Evolutionary conservation across 2,113 vertebrate species (phyloP).

Genomic region (Rafetus swinhoei): DNA sequence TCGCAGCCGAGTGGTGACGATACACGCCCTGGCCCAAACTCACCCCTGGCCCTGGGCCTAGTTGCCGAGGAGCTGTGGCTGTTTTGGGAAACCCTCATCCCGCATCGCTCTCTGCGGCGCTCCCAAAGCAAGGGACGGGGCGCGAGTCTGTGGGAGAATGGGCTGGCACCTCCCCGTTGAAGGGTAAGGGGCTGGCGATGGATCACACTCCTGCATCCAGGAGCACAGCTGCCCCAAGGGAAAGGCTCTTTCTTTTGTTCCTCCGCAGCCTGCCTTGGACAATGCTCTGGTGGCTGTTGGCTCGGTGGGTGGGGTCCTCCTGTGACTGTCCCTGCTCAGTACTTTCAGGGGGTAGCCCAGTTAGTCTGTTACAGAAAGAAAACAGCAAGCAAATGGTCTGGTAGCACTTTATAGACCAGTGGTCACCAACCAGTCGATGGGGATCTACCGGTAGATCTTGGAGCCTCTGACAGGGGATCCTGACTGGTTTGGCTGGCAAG

Average conservation of each 20-base stretch:
- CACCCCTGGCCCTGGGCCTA: background rate
- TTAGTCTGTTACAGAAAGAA: no score
- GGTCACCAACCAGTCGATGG: no score
- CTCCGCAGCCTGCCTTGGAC: background rate
- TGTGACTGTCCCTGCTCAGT: background rate
- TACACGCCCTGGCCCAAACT: background rate
- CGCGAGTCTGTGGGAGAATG: background rate
- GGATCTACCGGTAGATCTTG: no score
- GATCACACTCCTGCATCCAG: background rate
- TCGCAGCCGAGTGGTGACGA: fast-evolving
- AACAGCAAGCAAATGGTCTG: no score
- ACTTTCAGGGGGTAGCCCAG: no score
- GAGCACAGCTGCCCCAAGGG: background rate
- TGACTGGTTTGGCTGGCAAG: no score
- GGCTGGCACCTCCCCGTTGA: background rate
- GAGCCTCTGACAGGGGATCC: no score
- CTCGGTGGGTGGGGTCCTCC: background rate
- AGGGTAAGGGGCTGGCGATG: background rate
- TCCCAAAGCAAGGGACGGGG: background rate
- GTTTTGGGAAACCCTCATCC: background rate
- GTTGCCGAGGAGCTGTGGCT: background rate
- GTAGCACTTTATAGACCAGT: no score
- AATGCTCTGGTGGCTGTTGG: background rate
- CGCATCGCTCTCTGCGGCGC: background rate
- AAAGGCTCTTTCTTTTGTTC: background rate